Conservation (phyloP, 2,888 invertebrate genomes). For the Dasysyrphus tricinctus region DNA sequence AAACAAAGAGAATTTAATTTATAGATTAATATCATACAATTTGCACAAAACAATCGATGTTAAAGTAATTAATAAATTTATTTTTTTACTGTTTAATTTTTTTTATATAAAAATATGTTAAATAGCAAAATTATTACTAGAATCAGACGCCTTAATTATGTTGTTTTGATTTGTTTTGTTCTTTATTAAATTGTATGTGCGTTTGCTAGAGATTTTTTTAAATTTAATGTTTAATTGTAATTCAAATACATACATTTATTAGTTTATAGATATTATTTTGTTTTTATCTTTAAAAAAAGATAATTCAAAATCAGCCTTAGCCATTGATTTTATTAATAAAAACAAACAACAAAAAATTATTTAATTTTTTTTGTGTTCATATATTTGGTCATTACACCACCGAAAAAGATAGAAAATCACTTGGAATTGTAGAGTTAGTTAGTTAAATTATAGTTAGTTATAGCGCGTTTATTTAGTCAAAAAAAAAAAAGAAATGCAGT, state of each 20-base stretch:
- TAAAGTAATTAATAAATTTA: constrained; percentile 23
- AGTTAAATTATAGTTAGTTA: constrained; percentile 24
- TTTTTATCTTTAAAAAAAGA: constrained; percentile 60
- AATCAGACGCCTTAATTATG: constrained; percentile 56
- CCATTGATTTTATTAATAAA: constrained; percentile 65
- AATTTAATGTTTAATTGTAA: constrained; percentile 19
- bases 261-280: constrained; percentile 39
- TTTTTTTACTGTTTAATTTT: constrained; percentile 16
- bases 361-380: background rate
- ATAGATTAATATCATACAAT: constrained; percentile 41
- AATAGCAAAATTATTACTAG: constrained; percentile 69
- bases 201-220: constrained; percentile 56
- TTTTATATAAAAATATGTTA: constrained; percentile 62
- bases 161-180: constrained; percentile 15
- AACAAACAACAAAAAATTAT: constrained; percentile 29
- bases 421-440: constrained; percentile 64
- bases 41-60: constrained; percentile 72
- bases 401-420: constrained; percentile 47
- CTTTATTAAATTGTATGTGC: constrained; percentile 45
- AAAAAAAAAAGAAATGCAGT: constrained; percentile 55
- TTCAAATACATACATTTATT: constrained; percentile 43
- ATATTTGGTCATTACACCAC: constrained; percentile 28
- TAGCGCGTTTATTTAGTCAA: constrained; percentile 24
- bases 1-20: background rate
- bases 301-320: constrained; percentile 73